A percentile compares a stretch with the other conserved stretches of the same genome.
Conservation (phyloP, 2,888 invertebrate species). For the Lepidochitona cinerea region DNA sequence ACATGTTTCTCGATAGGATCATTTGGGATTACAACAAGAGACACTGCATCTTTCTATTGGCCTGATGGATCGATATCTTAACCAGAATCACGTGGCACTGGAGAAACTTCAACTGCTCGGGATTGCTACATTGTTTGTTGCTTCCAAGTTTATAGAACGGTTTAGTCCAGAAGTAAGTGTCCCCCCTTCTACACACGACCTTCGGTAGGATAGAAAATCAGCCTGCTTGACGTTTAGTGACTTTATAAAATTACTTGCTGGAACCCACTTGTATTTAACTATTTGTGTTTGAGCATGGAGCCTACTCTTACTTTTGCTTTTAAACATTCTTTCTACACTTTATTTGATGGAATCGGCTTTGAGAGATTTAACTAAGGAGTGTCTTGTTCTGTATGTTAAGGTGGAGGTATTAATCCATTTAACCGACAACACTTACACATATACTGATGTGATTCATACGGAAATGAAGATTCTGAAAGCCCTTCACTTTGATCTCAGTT, state of each 20-base stretch:
- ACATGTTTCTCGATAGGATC: conserved; percentile 44
- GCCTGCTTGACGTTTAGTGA: no score
- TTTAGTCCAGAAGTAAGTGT: conserved; percentile 58
- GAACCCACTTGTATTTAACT: no score
- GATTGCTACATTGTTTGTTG: conserved; percentile 52
- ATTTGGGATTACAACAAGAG: conserved; percentile 49
- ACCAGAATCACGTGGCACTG: conserved; percentile 29
- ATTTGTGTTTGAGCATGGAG: no score
- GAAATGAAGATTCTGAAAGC: conserved; percentile 44
- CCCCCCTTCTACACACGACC: no score
- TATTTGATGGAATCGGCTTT: no score
- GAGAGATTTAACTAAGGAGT: no score
- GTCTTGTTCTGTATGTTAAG: no score
- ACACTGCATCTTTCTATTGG: conserved; percentile 50
- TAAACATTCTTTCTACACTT: no score
- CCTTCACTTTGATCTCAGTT: conserved; percentile 49
- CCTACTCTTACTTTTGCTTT: no score
- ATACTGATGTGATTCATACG: conserved; percentile 45
- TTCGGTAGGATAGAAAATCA: no score
- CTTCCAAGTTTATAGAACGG: conserved; percentile 54
- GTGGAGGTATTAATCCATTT: conserved; percentile 38
- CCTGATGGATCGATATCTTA: conserved; percentile 49
- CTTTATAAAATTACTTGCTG: no score
- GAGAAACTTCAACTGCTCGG: conserved; percentile 51
- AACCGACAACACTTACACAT: conserved; percentile 55